phyloP scores from a whole-genome alignment of 2,113 vertebrate species.

The Odocoileus virginianus region DNA sequence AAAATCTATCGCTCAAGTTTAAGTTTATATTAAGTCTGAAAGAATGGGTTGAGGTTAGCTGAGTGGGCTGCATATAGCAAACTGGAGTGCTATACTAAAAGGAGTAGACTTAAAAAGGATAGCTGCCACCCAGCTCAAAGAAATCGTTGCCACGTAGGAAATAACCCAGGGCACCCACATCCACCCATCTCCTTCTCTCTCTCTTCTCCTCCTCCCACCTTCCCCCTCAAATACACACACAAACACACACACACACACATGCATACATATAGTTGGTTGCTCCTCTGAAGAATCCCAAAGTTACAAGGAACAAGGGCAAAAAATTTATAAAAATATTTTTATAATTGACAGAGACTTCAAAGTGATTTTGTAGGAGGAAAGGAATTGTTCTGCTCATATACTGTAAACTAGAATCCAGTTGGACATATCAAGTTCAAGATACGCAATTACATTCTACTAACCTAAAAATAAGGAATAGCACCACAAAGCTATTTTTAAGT shows the following conservation, averaged over 20 bases:
- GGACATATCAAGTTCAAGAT: conserved; percentile 17
- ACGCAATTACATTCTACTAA: background rate
- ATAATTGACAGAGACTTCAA: background rate
- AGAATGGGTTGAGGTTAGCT: background rate
- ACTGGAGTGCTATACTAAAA: background rate
- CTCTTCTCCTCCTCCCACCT: background rate
- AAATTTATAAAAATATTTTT: background rate
- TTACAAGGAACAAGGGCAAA: background rate
- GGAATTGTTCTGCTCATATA: background rate
- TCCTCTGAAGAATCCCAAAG: background rate
- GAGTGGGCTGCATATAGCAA: background rate
- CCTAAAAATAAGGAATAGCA: conserved; percentile 27
- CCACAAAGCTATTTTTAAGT: background rate
- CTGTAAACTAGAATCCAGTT: background rate
- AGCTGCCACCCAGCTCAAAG: background rate
- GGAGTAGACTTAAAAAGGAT: background rate
- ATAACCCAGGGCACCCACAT: background rate
- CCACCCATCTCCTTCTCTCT: background rate
- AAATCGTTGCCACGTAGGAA: background rate
- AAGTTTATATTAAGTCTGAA: background rate
- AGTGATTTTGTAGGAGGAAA: background rate
- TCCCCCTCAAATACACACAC: background rate
- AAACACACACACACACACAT: background rate
- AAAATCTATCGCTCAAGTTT: background rate
- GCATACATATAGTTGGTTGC: background rate